Conservation (phyloP, 37 sponge, comb jelly and placozoan genomes). For the Amphimedon queenslandica region DNA sequence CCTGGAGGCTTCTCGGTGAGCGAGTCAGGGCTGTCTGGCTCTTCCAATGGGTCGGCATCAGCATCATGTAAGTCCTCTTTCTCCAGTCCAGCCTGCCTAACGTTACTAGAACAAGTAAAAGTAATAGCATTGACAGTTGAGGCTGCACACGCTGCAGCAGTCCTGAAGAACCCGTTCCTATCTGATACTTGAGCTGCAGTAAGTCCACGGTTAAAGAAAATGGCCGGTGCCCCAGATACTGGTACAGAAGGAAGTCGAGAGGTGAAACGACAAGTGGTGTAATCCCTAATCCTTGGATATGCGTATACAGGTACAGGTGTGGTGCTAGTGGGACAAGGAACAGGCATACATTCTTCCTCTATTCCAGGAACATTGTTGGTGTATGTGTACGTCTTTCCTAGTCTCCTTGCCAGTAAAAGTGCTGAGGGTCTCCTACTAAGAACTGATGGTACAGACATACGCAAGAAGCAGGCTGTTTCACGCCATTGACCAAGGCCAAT, state of each 20-base stretch:
- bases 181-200: neutral
- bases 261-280: neutral
- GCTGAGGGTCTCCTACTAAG: neutral
- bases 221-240: neutral
- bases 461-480: constrained; percentile 24
- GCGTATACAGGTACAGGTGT: neutral
- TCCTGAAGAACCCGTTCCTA: neutral
- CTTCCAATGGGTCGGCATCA: neutral
- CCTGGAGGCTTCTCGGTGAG: neutral
- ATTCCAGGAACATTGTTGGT: neutral
- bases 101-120: neutral
- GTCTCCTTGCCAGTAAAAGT: neutral
- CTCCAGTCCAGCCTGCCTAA: too few species aligned
- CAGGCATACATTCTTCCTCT: neutral
- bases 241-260: neutral
- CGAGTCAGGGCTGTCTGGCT: neutral
- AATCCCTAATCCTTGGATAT: neutral
- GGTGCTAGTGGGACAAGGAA: neutral
- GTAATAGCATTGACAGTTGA: neutral
- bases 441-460: neutral
- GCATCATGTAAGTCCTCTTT: too few species aligned
- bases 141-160: neutral
- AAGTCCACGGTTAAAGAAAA: neutral
- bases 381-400: neutral
- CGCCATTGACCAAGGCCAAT: constrained; percentile 12